phyloP scores from a whole-genome alignment of 2,888 invertebrate species.

The Tridacna gigas region DNA sequence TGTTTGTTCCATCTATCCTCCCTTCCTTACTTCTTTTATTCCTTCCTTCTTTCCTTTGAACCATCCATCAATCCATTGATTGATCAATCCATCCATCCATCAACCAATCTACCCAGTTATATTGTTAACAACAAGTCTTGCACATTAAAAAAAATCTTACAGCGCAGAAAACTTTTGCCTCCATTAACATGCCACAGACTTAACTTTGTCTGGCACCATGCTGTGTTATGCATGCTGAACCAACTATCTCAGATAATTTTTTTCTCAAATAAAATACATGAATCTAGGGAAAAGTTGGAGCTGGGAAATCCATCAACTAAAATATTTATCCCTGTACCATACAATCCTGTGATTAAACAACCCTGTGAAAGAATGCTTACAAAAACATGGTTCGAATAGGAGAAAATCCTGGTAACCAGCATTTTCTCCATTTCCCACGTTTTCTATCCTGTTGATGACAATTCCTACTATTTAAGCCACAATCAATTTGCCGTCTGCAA shows the following conservation, averaged over 20 bases:
- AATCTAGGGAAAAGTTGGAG: not conserved
- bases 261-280: not conserved
- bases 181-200: not conserved
- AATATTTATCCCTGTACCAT: not conserved
- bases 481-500: no score
- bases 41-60: not conserved
- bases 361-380: not conserved
- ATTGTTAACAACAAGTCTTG: not conserved
- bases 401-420: no score
- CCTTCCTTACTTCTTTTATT: not conserved
- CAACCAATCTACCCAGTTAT: not conserved
- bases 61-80: not conserved
- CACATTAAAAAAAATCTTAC: not conserved
- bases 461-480: no score
- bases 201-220: not conserved
- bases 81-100: not conserved
- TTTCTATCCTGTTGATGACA: no score
- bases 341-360: not conserved
- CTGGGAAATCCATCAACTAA: not conserved
- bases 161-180: not conserved
- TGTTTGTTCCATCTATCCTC: not conserved
- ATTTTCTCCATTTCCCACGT: no score
- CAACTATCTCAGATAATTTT: not conserved
- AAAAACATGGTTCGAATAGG: no score
- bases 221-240: constrained; percentile 10